Evolutionary conservation across 1,140 invertebrate genomes (phyloP).

Genomic region (Camponotus vicinus): DNA sequence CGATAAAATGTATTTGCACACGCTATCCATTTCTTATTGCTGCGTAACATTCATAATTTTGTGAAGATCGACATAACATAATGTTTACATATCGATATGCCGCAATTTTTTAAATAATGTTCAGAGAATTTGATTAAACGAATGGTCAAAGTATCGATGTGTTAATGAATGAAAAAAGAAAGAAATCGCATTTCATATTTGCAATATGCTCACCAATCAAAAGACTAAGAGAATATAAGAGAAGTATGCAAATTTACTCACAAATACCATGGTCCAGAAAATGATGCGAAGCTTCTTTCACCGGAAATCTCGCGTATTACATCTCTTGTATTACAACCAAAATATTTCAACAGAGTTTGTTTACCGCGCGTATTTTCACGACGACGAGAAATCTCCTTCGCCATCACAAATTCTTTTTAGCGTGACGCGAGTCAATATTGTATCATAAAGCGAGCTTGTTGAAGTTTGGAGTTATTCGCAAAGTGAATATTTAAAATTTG

Average conservation of each 20-base stretch:
- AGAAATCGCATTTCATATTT: not conserved
- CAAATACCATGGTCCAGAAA: not conserved
- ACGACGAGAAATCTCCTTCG: constrained; percentile 22
- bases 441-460: constrained; percentile 51
- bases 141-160: not conserved
- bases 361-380: constrained; percentile 63
- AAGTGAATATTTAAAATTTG: too few relatives aligned
- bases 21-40: not conserved
- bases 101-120: not conserved
- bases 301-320: not conserved
- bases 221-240: not conserved
- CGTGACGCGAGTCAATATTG: constrained; percentile 61
- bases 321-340: constrained; percentile 38
- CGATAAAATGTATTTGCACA: constrained; percentile 1
- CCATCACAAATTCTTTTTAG: not conserved
- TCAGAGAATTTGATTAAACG: constrained; percentile 8
- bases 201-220: not conserved
- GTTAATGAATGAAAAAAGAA: not conserved
- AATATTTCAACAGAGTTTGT: constrained; percentile 50
- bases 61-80: constrained; percentile 1
- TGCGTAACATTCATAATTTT: constrained; percentile 12
- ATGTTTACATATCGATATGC: constrained; percentile 9
- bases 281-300: not conserved
- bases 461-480: too few relatives aligned
- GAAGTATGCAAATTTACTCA: constrained; percentile 31